A percentile compares a stretch with the other conserved stretches of the same genome.
phyloP scores from a whole-genome alignment of 64 coral and sea anemone species.

The Actinia tenebrosa region DNA sequence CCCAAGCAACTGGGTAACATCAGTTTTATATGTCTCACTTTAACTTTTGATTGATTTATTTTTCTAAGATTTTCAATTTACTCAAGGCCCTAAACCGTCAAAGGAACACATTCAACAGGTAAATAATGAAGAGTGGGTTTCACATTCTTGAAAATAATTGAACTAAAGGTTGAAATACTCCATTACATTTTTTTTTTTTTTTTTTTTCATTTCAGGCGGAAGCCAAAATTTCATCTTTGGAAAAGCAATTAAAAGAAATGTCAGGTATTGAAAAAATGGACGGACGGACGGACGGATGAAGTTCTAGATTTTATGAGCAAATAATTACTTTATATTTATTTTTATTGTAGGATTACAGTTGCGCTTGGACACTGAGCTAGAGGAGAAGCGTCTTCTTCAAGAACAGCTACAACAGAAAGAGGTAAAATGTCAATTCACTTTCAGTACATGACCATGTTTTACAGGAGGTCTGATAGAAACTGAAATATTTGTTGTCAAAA shows the following conservation, averaged over 20 bases:
- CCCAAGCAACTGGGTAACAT: background rate
- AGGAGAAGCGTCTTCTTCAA: conserved; percentile 89
- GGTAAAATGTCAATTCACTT: conserved; percentile 20
- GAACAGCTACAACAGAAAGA: conserved; percentile 75
- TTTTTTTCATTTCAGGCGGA: conserved; percentile 41
- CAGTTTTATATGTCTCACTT: background rate
- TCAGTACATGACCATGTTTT: too few relatives aligned
- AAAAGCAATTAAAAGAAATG: conserved; percentile 65
- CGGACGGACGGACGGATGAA: background rate
- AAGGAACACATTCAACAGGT: background rate
- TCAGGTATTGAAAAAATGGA: conserved; percentile 30
- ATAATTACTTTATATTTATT: too few relatives aligned
- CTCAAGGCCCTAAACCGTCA: background rate
- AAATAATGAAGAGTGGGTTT: background rate
- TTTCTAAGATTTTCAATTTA: background rate
- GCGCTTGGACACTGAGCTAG: conserved; percentile 81
- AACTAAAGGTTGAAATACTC: too few relatives aligned
- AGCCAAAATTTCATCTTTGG: conserved; percentile 53
- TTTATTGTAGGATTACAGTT: conserved; percentile 55
- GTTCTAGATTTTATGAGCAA: too few relatives aligned
- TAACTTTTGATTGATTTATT: background rate
- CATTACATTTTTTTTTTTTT: background rate
- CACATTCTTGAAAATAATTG: too few relatives aligned
- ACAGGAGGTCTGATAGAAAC: too few relatives aligned
- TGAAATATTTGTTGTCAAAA: too few relatives aligned